Evolutionary conservation across 2,113 vertebrate genomes (phyloP).

Genomic region (Tychaedon coryphoeus): DNA sequence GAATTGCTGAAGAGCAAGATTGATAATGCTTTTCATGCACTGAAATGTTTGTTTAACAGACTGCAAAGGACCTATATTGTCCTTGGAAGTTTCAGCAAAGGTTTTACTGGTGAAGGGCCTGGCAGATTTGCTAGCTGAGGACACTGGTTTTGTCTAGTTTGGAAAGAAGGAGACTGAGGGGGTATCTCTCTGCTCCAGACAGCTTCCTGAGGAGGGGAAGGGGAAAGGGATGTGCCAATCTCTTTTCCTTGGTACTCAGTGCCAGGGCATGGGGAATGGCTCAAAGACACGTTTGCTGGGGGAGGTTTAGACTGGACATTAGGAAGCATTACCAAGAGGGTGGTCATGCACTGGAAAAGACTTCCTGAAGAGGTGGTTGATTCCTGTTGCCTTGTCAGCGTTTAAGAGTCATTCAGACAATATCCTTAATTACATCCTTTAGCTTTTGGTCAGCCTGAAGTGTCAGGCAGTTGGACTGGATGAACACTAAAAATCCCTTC

Average conservation of each 20-base stretch:
- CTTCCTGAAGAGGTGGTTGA: neutral
- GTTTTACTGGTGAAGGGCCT: neutral
- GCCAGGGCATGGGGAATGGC: rapidly evolving
- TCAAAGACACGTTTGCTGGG: rapidly evolving
- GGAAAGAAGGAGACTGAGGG: neutral
- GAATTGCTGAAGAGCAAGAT: neutral
- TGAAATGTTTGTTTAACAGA: neutral
- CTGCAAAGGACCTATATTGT: neutral
- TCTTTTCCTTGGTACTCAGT: neutral
- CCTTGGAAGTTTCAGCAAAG: neutral
- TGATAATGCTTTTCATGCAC: neutral
- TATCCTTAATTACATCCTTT: neutral
- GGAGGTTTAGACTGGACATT: neutral
- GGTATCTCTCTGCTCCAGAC: neutral
- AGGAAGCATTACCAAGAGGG: neutral
- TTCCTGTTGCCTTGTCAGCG: neutral
- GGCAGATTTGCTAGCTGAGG: neutral
- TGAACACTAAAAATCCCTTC: neutral
- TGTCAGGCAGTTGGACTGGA: neutral
- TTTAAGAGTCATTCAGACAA: neutral
- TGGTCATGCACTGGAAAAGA: neutral
- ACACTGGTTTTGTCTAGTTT: neutral
- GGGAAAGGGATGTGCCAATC: neutral
- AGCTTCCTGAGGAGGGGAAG: neutral
- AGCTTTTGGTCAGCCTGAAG: neutral